Base-by-base conservation (phyloP, 2,113 vertebrate genomes). In the Hippoglossus stenolepis region DNA sequence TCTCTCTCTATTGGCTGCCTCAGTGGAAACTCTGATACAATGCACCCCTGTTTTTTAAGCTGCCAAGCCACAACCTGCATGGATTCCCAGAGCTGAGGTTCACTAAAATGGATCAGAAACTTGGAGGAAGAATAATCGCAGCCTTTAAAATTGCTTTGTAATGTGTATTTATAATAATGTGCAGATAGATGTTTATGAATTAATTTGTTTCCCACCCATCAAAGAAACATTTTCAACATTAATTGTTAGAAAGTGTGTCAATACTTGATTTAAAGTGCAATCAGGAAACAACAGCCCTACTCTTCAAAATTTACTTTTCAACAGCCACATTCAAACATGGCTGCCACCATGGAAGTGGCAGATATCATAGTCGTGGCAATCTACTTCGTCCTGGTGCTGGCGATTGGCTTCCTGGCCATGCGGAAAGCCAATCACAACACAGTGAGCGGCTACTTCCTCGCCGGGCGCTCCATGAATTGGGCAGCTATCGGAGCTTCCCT, bases 391-490 rank as follows among this genome's bases (percentile, higher is more conserved):
- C 89, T 98, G 84, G 97, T 99, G 81, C 91, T 98, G 59, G 91
- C 86, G 72, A 96, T 99, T 85, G 97, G 97, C 67, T 95, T 96
- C 80, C 94, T 98, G 88, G 96, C 96, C 92, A 97, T 98, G 97
- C 95, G 96, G 95, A 97, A 95, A 85, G 94, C 94, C 89, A 99
- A 97, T 84, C 95, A 95, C 79, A 96, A 92, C 95, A 97, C 96
- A 23, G 96, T 99, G 79, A 97, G 95, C 54, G 97, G 97, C 85
- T 99, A 99, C 94, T 99, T 99, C 89, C 93, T 99, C 78, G 98
- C 98, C 3, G 97, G 98, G 73, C 96, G 97, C 84, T 96, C 96
- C 80, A 98, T 99, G 97, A 96, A 95, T 64, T 99, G 98, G 97
- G 92, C 94, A 17, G 95, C 96, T 8, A 89, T 99, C 11, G 97